These are phyloP conservation scores for Hystrix cristata DNA, from an alignment of 2,113 vertebrate species.

Conservation along the genomic window DNA sequence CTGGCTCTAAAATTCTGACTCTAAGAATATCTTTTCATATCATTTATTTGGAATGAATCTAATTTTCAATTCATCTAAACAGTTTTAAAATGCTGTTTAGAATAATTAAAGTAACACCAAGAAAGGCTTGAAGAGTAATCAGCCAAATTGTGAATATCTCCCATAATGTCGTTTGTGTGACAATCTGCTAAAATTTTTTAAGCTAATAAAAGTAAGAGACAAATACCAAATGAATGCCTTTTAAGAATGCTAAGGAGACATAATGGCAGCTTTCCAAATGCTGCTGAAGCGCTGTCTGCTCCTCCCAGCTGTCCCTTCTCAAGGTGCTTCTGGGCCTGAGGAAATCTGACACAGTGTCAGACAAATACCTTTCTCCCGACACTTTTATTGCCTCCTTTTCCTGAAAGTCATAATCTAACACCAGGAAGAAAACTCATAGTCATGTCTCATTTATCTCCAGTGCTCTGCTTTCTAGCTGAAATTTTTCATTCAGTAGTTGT, in stretches of 20 bases:
- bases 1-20: constrained; percentile 59
- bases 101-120: constrained; percentile 84
- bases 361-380: constrained; percentile 81
- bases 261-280: constrained; percentile 67
- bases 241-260: constrained; percentile 68
- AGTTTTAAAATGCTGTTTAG: constrained; percentile 80
- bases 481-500: constrained; percentile 61
- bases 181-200: constrained; percentile 78
- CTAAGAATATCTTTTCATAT: constrained; percentile 67
- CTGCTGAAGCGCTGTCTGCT: constrained; percentile 66
- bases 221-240: constrained; percentile 73
- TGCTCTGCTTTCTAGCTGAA: constrained; percentile 64
- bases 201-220: constrained; percentile 81
- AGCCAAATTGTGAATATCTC: constrained; percentile 76
- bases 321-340: constrained; percentile 85
- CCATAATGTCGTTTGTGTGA: constrained; percentile 72
- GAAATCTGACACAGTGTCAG: constrained; percentile 87
- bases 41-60: constrained; percentile 72
- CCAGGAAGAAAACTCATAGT: constrained; percentile 80
- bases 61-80: constrained; percentile 73
- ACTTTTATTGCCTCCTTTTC: constrained; percentile 82
- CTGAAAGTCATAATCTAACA: constrained; percentile 81
- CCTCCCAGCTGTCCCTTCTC: constrained; percentile 89
- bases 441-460: constrained; percentile 84
- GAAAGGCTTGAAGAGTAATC: constrained; percentile 73